Conservation (phyloP, 2,113 vertebrate genomes). For the Beaufortia kweichowensis region DNA sequence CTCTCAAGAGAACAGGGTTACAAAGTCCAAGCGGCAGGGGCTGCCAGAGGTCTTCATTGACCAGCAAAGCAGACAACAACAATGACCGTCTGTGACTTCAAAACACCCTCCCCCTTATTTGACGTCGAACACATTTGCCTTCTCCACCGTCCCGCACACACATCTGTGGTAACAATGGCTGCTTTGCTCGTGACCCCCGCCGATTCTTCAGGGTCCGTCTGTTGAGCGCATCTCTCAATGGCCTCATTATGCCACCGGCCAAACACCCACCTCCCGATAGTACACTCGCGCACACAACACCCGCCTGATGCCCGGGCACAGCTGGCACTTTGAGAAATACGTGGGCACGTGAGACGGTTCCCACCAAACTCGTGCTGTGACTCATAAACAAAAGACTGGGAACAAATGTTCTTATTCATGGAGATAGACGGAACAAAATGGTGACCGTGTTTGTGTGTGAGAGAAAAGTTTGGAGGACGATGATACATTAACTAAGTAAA, state of each 20-base stretch:
- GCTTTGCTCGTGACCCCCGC: conserved; percentile 20
- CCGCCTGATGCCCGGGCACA: conserved; percentile 38
- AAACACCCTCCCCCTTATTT: conserved; percentile 16
- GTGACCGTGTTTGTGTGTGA: too few species aligned
- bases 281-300: conserved; percentile 24
- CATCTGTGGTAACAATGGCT: conserved; percentile 33
- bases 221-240: conserved; percentile 20
- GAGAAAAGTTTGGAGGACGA: too few species aligned
- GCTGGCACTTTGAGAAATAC: conserved; percentile 12
- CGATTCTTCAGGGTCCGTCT: conserved; percentile 1
- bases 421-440: too few species aligned
- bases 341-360: conserved; percentile 1
- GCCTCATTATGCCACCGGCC: conserved; percentile 30
- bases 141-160: conserved; percentile 14
- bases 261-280: conserved; percentile 19
- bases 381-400: conserved; percentile 17
- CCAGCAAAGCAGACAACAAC: conserved; percentile 49
- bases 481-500: too few species aligned
- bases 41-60: conserved; percentile 49
- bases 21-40: conserved; percentile 39
- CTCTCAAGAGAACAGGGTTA: conserved; percentile 48
- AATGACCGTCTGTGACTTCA: conserved; percentile 50
- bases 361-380: conserved; percentile 20
- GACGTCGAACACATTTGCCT: conserved; percentile 32
- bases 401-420: background rate